Conservation (phyloP, 1,140 invertebrate genomes). For the Drosophila rufa region DNA sequence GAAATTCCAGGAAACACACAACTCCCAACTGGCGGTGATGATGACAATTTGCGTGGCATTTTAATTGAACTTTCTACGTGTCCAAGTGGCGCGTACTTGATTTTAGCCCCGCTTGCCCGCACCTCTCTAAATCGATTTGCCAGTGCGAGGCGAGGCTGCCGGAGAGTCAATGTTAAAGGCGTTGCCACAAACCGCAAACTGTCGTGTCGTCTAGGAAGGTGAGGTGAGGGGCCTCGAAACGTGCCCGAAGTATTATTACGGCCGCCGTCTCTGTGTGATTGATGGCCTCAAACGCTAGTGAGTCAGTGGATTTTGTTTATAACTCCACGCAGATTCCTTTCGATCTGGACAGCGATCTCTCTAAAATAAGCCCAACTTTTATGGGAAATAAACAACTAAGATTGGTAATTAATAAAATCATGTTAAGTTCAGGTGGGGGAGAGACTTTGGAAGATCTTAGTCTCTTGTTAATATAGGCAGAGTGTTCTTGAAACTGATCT, state of each 20-base stretch:
- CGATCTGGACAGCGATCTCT: conserved; percentile 23
- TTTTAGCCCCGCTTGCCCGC: conserved; percentile 15
- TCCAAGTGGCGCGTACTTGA: conserved; percentile 65
- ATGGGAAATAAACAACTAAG: conserved; percentile 2
- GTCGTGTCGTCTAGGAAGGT: conserved; percentile 44
- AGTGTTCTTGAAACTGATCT: too few species aligned
- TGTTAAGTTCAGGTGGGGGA: background rate
- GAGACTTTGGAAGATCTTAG: background rate
- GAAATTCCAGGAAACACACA: conserved; percentile 48
- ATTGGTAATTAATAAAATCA: conserved; percentile 4
- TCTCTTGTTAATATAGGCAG: too few species aligned
- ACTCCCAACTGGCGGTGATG: conserved; percentile 59
- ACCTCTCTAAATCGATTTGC: conserved; percentile 35
- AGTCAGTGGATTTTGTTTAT: conserved; percentile 53
- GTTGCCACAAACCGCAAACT: conserved; percentile 55
- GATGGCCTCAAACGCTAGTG: conserved; percentile 57
- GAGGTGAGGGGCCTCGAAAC: conserved; percentile 55
- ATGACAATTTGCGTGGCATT: conserved; percentile 77
- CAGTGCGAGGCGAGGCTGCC: conserved; percentile 55
- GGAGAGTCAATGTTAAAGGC: conserved; percentile 57
- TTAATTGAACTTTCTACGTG: conserved; percentile 84
- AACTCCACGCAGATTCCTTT: conserved; percentile 30
- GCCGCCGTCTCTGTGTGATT: conserved; percentile 55
- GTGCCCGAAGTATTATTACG: conserved; percentile 69
- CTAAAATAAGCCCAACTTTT: conserved; percentile 1